Percentiles rank a stretch among this genome's conserved stretches.
These are phyloP conservation scores for Luperina testacea DNA, from an alignment of 2,888 invertebrate species.

Conservation along the genomic window DNA sequence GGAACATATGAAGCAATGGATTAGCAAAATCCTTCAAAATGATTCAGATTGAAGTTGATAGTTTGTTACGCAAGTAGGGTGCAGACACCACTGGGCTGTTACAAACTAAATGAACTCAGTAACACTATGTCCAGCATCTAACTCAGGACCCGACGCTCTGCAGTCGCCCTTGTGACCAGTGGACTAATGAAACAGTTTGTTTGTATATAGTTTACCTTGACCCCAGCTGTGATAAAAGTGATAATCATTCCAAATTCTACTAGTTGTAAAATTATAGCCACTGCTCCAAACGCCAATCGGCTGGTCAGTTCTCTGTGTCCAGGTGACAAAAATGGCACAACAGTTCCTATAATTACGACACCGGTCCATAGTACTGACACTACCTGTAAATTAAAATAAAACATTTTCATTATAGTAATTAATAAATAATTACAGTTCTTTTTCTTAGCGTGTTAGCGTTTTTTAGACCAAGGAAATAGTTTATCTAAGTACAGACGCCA, in stretches of 20 bases:
- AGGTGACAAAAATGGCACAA: not conserved
- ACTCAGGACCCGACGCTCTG: not conserved
- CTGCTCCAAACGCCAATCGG: not conserved
- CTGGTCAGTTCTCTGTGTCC: fast-evolving
- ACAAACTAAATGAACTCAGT: not conserved
- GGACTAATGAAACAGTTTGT: not conserved
- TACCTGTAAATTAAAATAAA: conserved; percentile 14
- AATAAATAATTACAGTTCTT: not conserved
- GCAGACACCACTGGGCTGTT: not conserved
- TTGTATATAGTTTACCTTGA: conserved; percentile 18
- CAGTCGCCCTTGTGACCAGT: not conserved
- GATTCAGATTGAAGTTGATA: too few relatives aligned
- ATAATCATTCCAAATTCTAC: conserved; percentile 30
- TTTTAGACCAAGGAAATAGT: not conserved
- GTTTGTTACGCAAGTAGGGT: too few relatives aligned
- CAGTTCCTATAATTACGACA: fast-evolving
- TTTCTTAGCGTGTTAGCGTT: not conserved
- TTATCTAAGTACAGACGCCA: too few relatives aligned
- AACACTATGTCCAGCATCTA: too few relatives aligned
- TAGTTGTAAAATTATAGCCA: not conserved
- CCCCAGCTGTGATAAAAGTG: conserved; percentile 35
- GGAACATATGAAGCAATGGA: too few relatives aligned
- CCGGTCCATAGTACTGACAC: conserved; percentile 24
- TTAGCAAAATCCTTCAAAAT: too few relatives aligned
- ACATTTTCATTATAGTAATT: not conserved